phyloP scores from a whole-genome alignment of 2,113 vertebrate species.

The Aldabrachelys gigantea region DNA sequence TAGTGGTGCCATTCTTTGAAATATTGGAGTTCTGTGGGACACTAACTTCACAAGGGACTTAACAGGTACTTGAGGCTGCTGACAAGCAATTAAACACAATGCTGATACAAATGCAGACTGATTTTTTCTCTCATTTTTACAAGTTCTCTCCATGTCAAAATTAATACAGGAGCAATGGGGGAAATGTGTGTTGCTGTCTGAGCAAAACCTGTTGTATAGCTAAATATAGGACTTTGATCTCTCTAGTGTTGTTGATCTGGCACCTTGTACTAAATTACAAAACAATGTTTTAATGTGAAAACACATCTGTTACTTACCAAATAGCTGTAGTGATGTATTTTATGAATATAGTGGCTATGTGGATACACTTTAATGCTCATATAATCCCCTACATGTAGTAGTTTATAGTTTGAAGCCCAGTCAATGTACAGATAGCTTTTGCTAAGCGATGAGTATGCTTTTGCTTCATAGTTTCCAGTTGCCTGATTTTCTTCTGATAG shows the following conservation, averaged over 20 bases:
- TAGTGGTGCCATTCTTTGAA: neutral
- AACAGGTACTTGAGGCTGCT: neutral
- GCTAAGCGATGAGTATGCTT: slow-evolving; percentile 85
- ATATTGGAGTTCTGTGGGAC: neutral
- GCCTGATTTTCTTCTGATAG: slow-evolving; percentile 84
- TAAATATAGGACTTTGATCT: neutral
- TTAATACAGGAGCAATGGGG: neutral
- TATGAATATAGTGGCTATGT: slow-evolving; percentile 77
- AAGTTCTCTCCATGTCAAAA: neutral
- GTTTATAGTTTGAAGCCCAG: slow-evolving; percentile 73
- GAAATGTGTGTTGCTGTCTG: neutral
- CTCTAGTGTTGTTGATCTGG: neutral
- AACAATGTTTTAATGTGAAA: neutral
- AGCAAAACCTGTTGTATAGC: neutral
- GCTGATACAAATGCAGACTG: neutral
- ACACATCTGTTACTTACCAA: slow-evolving; percentile 80
- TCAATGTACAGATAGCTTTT: slow-evolving; percentile 91
- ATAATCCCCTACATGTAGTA: slow-evolving; percentile 76
- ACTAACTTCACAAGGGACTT: neutral
- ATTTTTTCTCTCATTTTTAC: neutral
- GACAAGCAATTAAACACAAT: neutral
- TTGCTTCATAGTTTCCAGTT: slow-evolving; percentile 73
- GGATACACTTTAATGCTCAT: slow-evolving; percentile 82
- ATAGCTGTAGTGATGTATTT: slow-evolving; percentile 86
- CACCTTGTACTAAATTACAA: neutral